phyloP scores from a whole-genome alignment of 92 coral and sea anemone genomes.

The Epizoanthus scotinus region DNA sequence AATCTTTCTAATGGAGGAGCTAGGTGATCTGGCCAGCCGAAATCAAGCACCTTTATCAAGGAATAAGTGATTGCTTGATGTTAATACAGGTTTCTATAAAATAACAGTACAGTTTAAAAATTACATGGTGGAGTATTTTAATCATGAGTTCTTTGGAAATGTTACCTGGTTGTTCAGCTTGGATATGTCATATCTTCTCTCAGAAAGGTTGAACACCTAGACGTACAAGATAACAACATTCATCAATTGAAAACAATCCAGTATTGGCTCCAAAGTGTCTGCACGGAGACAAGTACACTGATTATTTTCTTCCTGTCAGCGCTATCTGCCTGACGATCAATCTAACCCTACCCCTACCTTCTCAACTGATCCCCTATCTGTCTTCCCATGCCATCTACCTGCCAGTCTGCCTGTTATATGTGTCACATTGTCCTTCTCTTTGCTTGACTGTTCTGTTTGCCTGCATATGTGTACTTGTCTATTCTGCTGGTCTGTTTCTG shows the following conservation, averaged over 20 bases:
- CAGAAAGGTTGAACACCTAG: slow-evolving; percentile 96
- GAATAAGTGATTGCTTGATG: not conserved
- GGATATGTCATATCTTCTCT: slow-evolving; percentile 96
- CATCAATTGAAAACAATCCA: too few relatives aligned
- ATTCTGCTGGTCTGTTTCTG: too few relatives aligned
- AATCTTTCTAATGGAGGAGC: slow-evolving; percentile 97
- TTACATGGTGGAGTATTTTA: not conserved
- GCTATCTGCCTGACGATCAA: too few relatives aligned
- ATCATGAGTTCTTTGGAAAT: not conserved
- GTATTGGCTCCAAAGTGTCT: not conserved
- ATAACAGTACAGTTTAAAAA: not conserved
- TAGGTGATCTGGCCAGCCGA: slow-evolving; percentile 98
- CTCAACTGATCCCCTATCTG: too few relatives aligned
- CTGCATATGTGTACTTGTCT: too few relatives aligned
- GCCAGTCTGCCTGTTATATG: too few relatives aligned
- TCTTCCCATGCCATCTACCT: too few relatives aligned
- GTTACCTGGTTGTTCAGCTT: slow-evolving; percentile 90
- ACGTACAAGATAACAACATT: not conserved
- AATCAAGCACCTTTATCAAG: slow-evolving; percentile 81
- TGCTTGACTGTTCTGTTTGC: too few relatives aligned
- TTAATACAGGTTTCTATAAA: not conserved
- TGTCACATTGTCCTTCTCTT: too few relatives aligned
- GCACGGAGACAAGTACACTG: too few relatives aligned
- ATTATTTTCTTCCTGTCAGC: too few relatives aligned
- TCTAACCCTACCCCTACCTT: too few relatives aligned